Evolutionary conservation across 1,140 invertebrate genomes (phyloP).

Genomic region (Palaemon carinicauda): DNA sequence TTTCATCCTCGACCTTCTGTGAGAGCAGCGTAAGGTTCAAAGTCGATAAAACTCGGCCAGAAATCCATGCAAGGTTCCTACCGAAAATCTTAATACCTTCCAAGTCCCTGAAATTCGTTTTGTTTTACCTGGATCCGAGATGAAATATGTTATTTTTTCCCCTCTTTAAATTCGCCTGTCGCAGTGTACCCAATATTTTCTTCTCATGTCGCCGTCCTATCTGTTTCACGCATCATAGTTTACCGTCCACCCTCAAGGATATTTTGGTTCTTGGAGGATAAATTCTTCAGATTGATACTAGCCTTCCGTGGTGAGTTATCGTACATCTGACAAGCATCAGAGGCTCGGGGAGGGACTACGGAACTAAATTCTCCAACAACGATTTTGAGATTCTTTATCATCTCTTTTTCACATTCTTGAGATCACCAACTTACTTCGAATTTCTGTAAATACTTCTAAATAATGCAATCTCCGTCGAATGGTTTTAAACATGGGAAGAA

Average conservation of each 20-base stretch:
- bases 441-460: no score
- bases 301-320: slow-evolving; percentile 24
- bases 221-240: not conserved
- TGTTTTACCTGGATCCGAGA: slow-evolving; percentile 38
- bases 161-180: not conserved
- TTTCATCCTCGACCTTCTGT: slow-evolving; percentile 33
- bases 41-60: not conserved
- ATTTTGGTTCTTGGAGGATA: not conserved
- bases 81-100: slow-evolving; percentile 54
- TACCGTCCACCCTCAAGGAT: not conserved
- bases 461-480: no score
- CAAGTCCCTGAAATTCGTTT: slow-evolving; percentile 34
- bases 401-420: not conserved
- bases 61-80: slow-evolving; percentile 49
- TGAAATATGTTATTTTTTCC: not conserved
- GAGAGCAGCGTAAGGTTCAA: not conserved
- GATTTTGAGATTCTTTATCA: not conserved
- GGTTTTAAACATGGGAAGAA: no score
- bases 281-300: not conserved
- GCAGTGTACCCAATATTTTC: not conserved
- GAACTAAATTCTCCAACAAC: not conserved
- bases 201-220: not conserved
- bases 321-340: slow-evolving; percentile 55
- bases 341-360: slow-evolving; percentile 15
- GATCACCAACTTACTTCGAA: not conserved